Evolutionary conservation across 2,797 vertebrate genomes (phyloP), one percentile per base, ranked within the genome.

Genomic region (Oreonectes daqikongensis): DNA sequence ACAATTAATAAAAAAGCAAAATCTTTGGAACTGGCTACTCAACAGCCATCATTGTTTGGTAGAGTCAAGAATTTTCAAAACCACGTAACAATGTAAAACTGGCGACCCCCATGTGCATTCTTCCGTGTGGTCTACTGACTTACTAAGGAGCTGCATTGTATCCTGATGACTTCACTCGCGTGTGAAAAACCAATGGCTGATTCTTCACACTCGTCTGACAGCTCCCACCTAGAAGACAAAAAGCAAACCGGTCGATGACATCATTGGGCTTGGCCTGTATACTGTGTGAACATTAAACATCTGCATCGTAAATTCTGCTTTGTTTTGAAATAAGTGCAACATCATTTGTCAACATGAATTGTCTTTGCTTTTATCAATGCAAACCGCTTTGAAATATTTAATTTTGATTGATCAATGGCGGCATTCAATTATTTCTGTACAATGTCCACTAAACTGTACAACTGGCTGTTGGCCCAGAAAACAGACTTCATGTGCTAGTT

Each of bases 81-180:
- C 17, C n/a, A 57, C 57, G 14, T 17, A 8, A 28, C 6, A n/a
- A 48, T 52, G 55, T 59, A 30, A 59, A n/a, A 60, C 10, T 48
- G 28, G 3, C 68, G 70, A 50, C 44, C 42, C 26, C n/a, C 9
- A 24, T 61, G 44, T 72, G 55, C 42, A 42, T 60, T 72, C n/a
- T 7, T 46, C 26, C 22, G 52, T 57, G 63, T 57, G 28, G 5
- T 60, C 65, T n/a, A 35, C 48, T 79, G 20, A 90, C 93, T 86
- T 85, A 97, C 96, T 72, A 90, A n/a, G 94, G 94, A 63, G 88
- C 81, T 6, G 82, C 75, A 18, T 85, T 85, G 67, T 97, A 98
- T 66, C 96, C 96, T 38, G 96, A 99, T 14, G 96, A 98, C 76
- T 91, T 94, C 68, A 98, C 92, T 81, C 91, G 92, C 3, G 85